These are phyloP conservation scores for Nipponia nippon DNA, from an alignment of 2,113 vertebrate genomes.

Conservation along the genomic window DNA sequence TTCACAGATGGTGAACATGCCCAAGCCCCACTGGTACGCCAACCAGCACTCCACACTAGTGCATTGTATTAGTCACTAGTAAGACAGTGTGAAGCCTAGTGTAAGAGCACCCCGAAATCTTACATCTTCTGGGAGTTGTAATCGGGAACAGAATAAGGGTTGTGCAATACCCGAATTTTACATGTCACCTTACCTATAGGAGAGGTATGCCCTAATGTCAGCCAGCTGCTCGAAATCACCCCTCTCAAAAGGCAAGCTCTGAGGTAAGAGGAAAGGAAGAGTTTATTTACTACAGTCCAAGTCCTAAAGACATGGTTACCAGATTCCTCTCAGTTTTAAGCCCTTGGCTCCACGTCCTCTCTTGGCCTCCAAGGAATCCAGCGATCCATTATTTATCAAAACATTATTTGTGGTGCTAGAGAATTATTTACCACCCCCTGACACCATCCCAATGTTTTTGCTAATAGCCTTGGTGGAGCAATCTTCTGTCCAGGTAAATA, in stretches of 20 bases:
- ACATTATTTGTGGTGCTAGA: background rate
- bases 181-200: background rate
- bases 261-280: background rate
- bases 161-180: background rate
- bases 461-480: background rate
- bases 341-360: background rate
- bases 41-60: background rate
- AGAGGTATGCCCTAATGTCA: background rate
- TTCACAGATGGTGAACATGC: fast-evolving
- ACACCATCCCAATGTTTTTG: background rate
- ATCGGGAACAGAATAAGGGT: background rate
- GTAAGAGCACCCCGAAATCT: background rate
- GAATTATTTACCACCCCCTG: background rate
- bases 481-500: background rate
- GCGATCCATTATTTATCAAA: background rate
- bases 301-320: background rate
- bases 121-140: background rate
- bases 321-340: background rate
- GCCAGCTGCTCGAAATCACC: background rate
- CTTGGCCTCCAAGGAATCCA: background rate
- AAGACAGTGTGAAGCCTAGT: background rate
- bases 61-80: background rate
- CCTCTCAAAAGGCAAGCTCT: background rate
- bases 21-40: background rate
- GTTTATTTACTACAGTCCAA: background rate